Base-by-base conservation (phyloP, 2,888 invertebrate genomes). In the Drosophila meridiana region DNA sequence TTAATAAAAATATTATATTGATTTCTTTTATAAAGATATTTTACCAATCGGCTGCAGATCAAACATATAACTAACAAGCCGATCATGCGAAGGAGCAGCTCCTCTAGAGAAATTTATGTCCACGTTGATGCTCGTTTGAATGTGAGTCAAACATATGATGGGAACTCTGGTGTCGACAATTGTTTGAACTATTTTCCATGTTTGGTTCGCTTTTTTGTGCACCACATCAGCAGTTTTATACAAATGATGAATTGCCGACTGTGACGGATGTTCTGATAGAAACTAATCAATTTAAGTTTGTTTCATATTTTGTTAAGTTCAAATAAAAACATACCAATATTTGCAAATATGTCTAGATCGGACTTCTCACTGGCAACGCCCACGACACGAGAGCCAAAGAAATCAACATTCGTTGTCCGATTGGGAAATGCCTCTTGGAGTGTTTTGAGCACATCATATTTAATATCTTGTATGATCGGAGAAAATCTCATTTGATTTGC, bases 31-130 rank as follows among this genome's bases (percentile, higher is more conserved):
- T 0, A 9, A 20, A 6, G 1, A 34, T 28, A n/a, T 8, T 43
- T 28, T 7, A 61, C 32, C 38, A 30, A 38, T 60, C 7, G 52
- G 60, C 55, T 55, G 55, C 14, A 55, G 14, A 28, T 52, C 52
- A 30, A 60, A 40, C 52, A 50, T 13, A 40, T 60, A 60, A 40
- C 38, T 30, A 11, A 30, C 30, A 3, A 40, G 38, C 38, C 20
- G 38, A 40, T 38, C 30, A 13, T 30, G n/a, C 20, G 20, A 2
- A 20, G 30, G 28, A 20, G 50, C n/a, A 6, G 36, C 59, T 5
- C 14, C 4, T 2, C 5, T 13, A 8, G 26, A 13, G 34, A 43
- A 28, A 36, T 57, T 62, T 0, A 9, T 28, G 9, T 62, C 34
- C 13, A 58, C 28, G 11, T 8, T 8, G 8, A 28, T 62, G 11